Base-by-base conservation (phyloP, 1,140 invertebrate species). In the Lanistes nyassanus region DNA sequence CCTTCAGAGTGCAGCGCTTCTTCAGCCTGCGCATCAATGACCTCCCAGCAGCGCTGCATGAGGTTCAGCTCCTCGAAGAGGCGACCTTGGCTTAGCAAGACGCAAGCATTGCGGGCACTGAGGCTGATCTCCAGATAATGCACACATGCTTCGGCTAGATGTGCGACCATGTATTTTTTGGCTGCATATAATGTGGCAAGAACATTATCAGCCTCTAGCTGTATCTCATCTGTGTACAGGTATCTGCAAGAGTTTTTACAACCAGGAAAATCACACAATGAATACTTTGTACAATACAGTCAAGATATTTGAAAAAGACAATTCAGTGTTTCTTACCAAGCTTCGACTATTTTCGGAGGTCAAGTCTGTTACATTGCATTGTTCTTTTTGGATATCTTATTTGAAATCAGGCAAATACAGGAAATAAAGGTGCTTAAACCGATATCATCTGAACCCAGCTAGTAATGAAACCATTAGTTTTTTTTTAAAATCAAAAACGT, bases 221-320 rank as follows among this genome's bases (percentile, higher is more conserved):
- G 91, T 26, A 95, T 93, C 88, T 98, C 96, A 92, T 98, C 97
- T 91, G 95, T 97, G 90, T 98, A 98, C 84, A 98, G 92, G 89
- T 98, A 98, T 90, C 96, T 98, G 82, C 42, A 47, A 47, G 2
- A 47, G 0, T 47, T 47, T 47, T 47, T 16, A 47, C 9, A 47
- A 47, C 9, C 9, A 47, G 9, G 9, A 13, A 47, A 47, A 47
- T 13, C 6, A 66, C 3, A 73, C 9, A 42, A 66, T 31, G 34
- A 29, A 66, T 6, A 66, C 13, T 34, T 19, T 6, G 11, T 37
- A 31, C 23, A 11, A 64, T 29, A 64, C 13, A 66, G 13, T 31
- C 36, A 66, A 34, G 34, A 37, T 34, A 66, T 66, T 31, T 34
- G 23, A 66, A n/a, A 9, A 4, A n/a, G 29, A 36, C 37, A 5